Evolutionary conservation across 2,797 vertebrate genomes (phyloP).

Genomic region (Yasuhikotakia modesta): DNA sequence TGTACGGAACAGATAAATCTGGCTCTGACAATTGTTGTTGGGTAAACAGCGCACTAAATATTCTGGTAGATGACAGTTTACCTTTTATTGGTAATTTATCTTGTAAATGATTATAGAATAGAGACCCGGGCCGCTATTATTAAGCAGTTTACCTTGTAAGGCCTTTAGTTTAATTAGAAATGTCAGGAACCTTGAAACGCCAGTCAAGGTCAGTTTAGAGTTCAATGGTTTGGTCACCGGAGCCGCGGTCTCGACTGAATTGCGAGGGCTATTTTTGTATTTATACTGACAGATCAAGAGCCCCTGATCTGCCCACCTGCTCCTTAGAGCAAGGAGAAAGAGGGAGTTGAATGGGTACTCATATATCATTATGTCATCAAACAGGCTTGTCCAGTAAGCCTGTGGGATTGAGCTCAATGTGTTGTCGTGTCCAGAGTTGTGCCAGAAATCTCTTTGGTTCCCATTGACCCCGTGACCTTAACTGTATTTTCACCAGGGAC

Average conservation of each 20-base stretch:
- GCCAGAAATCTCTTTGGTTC: conserved; percentile 52
- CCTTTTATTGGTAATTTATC: neutral
- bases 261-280: conserved; percentile 74
- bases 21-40: neutral
- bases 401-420: conserved; percentile 61
- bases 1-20: no score
- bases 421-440: conserved; percentile 63
- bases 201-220: conserved; percentile 72
- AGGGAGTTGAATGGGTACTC: conserved; percentile 70
- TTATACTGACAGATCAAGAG: conserved; percentile 76
- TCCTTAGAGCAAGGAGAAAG: conserved; percentile 67
- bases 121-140: conserved; percentile 6
- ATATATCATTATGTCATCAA: conserved; percentile 78
- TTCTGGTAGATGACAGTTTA: neutral
- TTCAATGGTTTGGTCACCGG: conserved; percentile 63
- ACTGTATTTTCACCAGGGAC: conserved; percentile 23
- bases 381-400: conserved; percentile 67
- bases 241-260: conserved; percentile 68
- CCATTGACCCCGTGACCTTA: conserved; percentile 43
- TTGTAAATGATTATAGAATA: conserved; percentile 11
- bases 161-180: conserved; percentile 60
- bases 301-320: conserved; percentile 76
- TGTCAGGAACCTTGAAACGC: conserved; percentile 64
- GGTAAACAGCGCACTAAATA: neutral
- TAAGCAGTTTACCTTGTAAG: conserved; percentile 62